Evolutionary conservation across 1,140 invertebrate genomes (phyloP).

Genomic region (Plutomurus gul): DNA sequence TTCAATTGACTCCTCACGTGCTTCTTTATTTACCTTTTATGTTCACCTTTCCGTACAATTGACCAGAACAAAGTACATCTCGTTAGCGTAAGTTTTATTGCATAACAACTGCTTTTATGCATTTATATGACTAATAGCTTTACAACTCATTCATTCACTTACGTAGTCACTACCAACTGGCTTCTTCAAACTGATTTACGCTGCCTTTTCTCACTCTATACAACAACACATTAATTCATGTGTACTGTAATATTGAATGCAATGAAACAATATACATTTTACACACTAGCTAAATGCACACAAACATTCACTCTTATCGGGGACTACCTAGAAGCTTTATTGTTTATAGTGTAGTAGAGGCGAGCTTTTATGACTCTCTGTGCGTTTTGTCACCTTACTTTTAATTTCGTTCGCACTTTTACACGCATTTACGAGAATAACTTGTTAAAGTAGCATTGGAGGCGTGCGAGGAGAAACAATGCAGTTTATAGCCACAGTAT

Average conservation of each 20-base stretch:
- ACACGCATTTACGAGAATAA: conserved; percentile 10
- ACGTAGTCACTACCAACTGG: too few relatives aligned
- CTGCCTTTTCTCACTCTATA: background rate
- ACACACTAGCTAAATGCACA: background rate
- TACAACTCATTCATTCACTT: conserved; percentile 18
- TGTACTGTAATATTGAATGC: background rate
- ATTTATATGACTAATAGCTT: conserved; percentile 28
- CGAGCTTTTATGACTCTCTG: background rate
- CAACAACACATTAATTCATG: background rate
- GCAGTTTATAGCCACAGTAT: background rate
- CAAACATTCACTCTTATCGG: background rate
- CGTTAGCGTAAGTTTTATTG: conserved; percentile 19
- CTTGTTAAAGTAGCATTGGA: background rate
- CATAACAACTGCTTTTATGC: conserved; percentile 21
- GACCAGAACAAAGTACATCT: conserved; percentile 23
- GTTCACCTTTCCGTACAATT: background rate
- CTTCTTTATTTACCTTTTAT: conserved; percentile 13
- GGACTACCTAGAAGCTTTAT: conserved; percentile 8
- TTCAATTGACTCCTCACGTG: background rate
- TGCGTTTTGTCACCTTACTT: conserved; percentile 20
- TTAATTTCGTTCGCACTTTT: conserved; percentile 25
- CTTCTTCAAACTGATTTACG: background rate
- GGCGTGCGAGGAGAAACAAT: too few relatives aligned
- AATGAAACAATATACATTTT: background rate
- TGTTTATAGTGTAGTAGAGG: conserved; percentile 4